Evolutionary conservation across 2,888 invertebrate species (phyloP).

Genomic region (Cepaea hortensis): DNA sequence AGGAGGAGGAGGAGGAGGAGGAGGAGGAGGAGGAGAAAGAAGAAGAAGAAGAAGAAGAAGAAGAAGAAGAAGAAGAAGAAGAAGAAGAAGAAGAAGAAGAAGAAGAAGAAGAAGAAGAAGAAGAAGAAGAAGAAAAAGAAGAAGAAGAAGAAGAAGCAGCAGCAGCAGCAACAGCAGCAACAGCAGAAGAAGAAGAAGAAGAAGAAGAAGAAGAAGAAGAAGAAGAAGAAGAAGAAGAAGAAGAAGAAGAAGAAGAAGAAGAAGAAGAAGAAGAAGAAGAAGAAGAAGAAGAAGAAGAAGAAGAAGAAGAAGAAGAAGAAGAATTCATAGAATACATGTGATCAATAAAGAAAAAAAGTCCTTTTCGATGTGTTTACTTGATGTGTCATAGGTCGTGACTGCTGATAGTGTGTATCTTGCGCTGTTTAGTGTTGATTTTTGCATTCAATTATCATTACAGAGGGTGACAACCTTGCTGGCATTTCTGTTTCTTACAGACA

Average conservation of each 20-base stretch:
- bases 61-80: conserved; percentile 28
- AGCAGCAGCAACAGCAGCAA: neutral
- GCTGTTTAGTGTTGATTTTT: too few species aligned
- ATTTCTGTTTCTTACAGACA: too few species aligned
- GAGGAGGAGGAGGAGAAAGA: neutral
- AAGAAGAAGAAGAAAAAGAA: conserved; percentile 21
- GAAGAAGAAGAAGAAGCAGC: conserved; percentile 7
- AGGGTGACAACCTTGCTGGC: too few species aligned
- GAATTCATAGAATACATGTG: too few species aligned
- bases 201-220: conserved; percentile 25
- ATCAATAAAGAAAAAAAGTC: too few species aligned
- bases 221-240: conserved; percentile 30
- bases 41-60: conserved; percentile 14
- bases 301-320: too few species aligned
- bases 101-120: conserved; percentile 19
- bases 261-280: conserved; percentile 6
- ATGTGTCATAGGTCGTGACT: too few species aligned
- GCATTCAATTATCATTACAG: too few species aligned
- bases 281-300: neutral
- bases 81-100: conserved; percentile 22
- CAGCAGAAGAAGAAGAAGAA: conserved; percentile 23
- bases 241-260: conserved; percentile 20
- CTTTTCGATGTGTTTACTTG: too few species aligned
- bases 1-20: neutral
- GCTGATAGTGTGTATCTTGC: too few species aligned